phyloP scores from a whole-genome alignment of 1,140 invertebrate genomes.

The Eufriesea mexicana region DNA sequence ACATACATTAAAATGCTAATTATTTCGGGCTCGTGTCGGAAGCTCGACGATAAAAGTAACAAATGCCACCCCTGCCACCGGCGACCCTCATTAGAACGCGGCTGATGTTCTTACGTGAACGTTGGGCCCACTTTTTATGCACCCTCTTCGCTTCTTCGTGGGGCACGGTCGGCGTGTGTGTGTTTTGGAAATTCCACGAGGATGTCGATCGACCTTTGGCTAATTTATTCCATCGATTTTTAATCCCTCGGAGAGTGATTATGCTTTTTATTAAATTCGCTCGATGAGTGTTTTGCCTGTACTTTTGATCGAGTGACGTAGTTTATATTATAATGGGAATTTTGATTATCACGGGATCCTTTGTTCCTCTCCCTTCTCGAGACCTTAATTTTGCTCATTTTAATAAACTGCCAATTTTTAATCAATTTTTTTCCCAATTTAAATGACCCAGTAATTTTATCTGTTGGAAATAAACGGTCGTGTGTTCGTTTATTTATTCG shows the following conservation, averaged over 20 bases:
- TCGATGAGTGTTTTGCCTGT: too few species aligned
- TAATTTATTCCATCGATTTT: neutral
- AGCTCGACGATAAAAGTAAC: constrained; percentile 72
- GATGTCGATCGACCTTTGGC: neutral
- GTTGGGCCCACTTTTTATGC: neutral
- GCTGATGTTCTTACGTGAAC: constrained; percentile 19
- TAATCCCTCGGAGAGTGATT: neutral
- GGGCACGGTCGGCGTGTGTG: neutral
- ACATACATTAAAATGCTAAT: constrained; percentile 77
- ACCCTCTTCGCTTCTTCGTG: neutral
- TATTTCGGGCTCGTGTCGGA: constrained; percentile 70
- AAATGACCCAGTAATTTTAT: too few species aligned
- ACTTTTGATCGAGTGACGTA: too few species aligned
- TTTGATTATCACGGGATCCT: too few species aligned
- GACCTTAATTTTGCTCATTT: too few species aligned
- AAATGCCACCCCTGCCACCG: constrained; percentile 61
- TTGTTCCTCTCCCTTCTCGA: too few species aligned
- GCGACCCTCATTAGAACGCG: constrained; percentile 61
- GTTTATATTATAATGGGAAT: too few species aligned
- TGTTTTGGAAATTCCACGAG: neutral
- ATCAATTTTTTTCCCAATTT: too few species aligned
- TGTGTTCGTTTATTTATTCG: too few species aligned
- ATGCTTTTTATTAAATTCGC: too few species aligned
- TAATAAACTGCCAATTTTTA: too few species aligned
- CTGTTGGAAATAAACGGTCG: too few species aligned